phyloP scores from a whole-genome alignment of 1,140 invertebrate species.

The Drosophila insularis region DNA sequence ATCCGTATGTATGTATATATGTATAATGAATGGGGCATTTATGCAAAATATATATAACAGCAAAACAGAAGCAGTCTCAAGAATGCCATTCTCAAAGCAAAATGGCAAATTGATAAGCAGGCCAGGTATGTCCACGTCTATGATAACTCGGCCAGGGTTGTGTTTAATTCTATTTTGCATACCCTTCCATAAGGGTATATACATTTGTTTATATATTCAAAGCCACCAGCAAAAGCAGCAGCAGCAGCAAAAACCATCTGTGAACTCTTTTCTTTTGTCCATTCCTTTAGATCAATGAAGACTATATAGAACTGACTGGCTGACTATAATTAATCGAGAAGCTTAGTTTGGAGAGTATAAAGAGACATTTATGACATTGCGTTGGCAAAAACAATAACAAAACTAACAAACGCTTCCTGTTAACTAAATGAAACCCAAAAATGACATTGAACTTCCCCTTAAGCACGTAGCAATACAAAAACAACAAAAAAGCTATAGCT shows the following conservation, averaged over 20 bases:
- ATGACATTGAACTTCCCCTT: constrained; percentile 58
- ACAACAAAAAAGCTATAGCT: constrained; percentile 21
- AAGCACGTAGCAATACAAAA: constrained; percentile 33
- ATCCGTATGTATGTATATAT: background rate
- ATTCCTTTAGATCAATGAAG: no score
- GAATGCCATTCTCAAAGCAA: constrained; percentile 6
- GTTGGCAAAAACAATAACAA: background rate
- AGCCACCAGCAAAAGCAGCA: no score
- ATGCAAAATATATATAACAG: constrained; percentile 55
- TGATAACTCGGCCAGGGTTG: constrained; percentile 69
- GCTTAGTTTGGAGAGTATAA: no score
- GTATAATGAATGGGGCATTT: constrained; percentile 66
- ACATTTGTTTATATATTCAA: background rate
- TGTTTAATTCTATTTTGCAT: background rate
- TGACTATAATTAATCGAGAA: no score
- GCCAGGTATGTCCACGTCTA: constrained; percentile 10
- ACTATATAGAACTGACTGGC: no score
- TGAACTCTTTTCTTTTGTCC: no score
- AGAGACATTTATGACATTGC: background rate
- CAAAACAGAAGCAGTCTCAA: constrained; percentile 16
- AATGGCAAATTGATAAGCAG: constrained; percentile 49
- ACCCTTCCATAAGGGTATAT: background rate
- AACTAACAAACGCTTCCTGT: constrained; percentile 56
- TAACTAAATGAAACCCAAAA: constrained; percentile 19
- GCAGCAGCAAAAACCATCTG: no score